Evolutionary conservation across 2,888 invertebrate genomes (phyloP), one percentile per base, ranked within the genome.

Genomic region (Heliconius aoede): DNA sequence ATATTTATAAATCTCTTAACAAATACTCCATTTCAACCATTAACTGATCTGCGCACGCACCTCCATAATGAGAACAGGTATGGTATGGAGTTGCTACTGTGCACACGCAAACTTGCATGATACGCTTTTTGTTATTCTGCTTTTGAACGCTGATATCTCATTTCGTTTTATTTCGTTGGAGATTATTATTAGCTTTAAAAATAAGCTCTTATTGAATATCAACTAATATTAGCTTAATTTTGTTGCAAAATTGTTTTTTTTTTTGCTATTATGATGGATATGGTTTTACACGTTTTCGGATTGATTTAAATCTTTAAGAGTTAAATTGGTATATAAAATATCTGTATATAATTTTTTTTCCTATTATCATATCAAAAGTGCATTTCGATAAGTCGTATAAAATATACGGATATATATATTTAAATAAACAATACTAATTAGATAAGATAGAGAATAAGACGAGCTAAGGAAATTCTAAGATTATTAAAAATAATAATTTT

Each of bases 21-120:
- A 81, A 76, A 76, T 78, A 72, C 72, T 76, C 73, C 40, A 79
- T 76, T 80, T 77, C 65, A 78, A 76, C 80, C 79, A 80, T 83
- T 82, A 81, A 80, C 74, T 79, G 79, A 81, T 82, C 81, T 76
- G 73, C 80, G 81, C 84, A 83, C 82, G 83, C 83, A 82, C 80
- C 80, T 78, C 79, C 81, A 80, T 84, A 84, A 84, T 82, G 83
- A 83, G 83, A 79, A 78, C 73, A 74, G 73, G 76, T 76, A 72
- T 79, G 71, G 79, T 76, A 74, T 74, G 71, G 79, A 74, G 77
- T 79, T 79, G 83, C 85, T 85, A 84, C 83, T 81, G 82, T 83
- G 79, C 85, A 86, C 92, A 93, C 92, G 92, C 93, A 86, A 93
- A 88, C 86, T 94, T 87, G 94, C 94, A 91, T 94, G 94, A 80